These are phyloP conservation scores for Mamestra brassicae DNA, from an alignment of 2,888 invertebrate genomes.

Conservation along the genomic window DNA sequence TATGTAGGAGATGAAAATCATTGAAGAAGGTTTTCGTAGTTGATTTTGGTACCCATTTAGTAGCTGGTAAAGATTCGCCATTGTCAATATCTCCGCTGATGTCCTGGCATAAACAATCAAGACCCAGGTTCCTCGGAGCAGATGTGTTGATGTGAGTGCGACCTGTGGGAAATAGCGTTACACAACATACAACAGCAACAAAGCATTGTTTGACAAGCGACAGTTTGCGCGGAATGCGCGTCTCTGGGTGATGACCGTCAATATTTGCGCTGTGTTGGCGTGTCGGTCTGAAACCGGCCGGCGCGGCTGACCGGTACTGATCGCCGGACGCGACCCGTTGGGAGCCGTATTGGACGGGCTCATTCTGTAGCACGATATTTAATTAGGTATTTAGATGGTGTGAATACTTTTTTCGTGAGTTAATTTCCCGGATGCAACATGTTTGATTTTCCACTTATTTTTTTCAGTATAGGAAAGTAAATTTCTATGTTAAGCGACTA, in stretches of 20 bases:
- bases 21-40: neutral
- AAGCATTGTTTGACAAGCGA: conserved; percentile 22
- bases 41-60: neutral
- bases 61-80: neutral
- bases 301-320: conserved; percentile 2
- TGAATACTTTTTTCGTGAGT: neutral
- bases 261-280: conserved; percentile 41
- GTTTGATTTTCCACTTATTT: neutral
- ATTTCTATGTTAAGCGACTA: neutral
- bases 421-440: neutral
- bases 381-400: neutral
- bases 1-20: neutral
- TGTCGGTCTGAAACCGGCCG: conserved; percentile 8
- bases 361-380: neutral
- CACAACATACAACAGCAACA: conserved; percentile 1
- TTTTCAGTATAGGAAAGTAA: neutral
- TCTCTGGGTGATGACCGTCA: conserved; percentile 32
- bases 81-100: neutral
- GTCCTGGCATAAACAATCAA: neutral
- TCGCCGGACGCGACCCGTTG: conserved; percentile 27
- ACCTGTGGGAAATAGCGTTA: conserved; percentile 3
- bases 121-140: neutral
- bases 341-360: conserved; percentile 40
- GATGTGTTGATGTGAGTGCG: neutral
- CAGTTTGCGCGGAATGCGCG: conserved; percentile 44